Evolutionary conservation across 1,140 invertebrate genomes (phyloP).

Genomic region (Galendromus occidentalis): DNA sequence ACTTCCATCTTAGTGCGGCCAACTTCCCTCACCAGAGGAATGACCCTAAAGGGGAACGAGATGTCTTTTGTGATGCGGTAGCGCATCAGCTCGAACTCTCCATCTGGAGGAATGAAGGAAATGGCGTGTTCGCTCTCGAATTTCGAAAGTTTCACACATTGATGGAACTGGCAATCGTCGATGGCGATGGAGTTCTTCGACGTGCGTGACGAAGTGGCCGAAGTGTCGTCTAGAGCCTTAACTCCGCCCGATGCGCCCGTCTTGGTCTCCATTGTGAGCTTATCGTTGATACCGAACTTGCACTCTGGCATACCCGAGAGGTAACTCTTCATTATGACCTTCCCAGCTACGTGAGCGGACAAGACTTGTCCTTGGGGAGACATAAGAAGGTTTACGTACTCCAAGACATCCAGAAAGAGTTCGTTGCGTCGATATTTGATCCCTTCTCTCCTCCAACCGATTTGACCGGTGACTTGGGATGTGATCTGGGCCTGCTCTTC

Average conservation of each 20-base stretch:
- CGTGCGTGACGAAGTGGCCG: conserved; percentile 5
- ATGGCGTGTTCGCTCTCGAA: conserved; percentile 99
- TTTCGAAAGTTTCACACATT: conserved; percentile 98
- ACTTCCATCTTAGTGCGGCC: conserved; percentile 99
- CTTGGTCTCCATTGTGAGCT: conserved; percentile 89
- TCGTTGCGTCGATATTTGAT: conserved; percentile 98
- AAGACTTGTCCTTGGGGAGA: conserved; percentile 98
- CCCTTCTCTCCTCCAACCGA: conserved; percentile 97
- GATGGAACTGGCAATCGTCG: conserved; percentile 99
- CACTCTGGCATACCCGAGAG: conserved; percentile 99
- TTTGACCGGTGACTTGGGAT: conserved; percentile 51
- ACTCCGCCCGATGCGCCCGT: conserved; percentile 54
- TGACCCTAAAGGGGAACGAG: conserved; percentile 94
- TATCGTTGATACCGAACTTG: conserved; percentile 99
- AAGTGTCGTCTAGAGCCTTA: neutral
- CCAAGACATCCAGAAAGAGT: conserved; percentile 93
- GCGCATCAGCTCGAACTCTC: conserved; percentile 99
- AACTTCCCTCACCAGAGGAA: conserved; percentile 90
- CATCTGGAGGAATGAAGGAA: conserved; percentile 98
- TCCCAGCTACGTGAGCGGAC: conserved; percentile 95
- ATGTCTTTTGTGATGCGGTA: conserved; percentile 99
- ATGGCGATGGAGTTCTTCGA: conserved; percentile 94
- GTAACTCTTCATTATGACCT: conserved; percentile 99
- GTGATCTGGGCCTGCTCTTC: conserved; percentile 99
- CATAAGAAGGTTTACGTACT: conserved; percentile 98